Percentiles rank a stretch among this genome's conserved stretches.
phyloP scores from a whole-genome alignment of 2,797 vertebrate genomes.

The Jordanella pulchra region DNA sequence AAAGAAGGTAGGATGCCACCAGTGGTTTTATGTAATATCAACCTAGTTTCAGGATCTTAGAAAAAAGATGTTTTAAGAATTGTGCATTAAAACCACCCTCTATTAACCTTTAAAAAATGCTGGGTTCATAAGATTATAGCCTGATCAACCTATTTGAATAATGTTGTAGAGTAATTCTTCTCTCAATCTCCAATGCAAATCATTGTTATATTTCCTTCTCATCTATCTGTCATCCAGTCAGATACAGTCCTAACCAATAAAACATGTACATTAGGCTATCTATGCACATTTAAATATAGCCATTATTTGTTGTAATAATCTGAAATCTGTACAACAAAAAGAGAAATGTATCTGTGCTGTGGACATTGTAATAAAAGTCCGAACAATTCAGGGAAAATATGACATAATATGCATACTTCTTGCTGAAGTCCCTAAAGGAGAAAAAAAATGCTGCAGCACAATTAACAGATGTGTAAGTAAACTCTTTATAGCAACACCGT shows the following conservation, averaged over 20 bases:
- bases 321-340: too few relatives aligned
- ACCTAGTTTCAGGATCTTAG: constrained; percentile 23
- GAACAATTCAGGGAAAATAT: too few relatives aligned
- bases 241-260: constrained; percentile 35
- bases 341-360: constrained; percentile 32
- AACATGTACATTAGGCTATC: constrained; percentile 30
- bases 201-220: constrained; percentile 49
- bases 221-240: constrained; percentile 31
- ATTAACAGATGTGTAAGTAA: too few relatives aligned
- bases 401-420: too few relatives aligned
- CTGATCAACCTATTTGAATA: constrained; percentile 40
- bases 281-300: constrained; percentile 35
- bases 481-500: too few relatives aligned
- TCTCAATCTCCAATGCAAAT: constrained; percentile 55
- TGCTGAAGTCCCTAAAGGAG: too few relatives aligned
- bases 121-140: constrained; percentile 40
- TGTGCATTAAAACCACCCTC: constrained; percentile 46
- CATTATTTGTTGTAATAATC: constrained; percentile 50
- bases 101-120: constrained; percentile 49
- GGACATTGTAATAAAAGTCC: too few relatives aligned
- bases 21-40: constrained; percentile 21
- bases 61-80: constrained; percentile 43
- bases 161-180: constrained; percentile 38
- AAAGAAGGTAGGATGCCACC: not conserved
- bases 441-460: too few relatives aligned